These are phyloP conservation scores for Neomorphus geoffroyi DNA, from an alignment of 2,797 vertebrate species.

Conservation along the genomic window DNA sequence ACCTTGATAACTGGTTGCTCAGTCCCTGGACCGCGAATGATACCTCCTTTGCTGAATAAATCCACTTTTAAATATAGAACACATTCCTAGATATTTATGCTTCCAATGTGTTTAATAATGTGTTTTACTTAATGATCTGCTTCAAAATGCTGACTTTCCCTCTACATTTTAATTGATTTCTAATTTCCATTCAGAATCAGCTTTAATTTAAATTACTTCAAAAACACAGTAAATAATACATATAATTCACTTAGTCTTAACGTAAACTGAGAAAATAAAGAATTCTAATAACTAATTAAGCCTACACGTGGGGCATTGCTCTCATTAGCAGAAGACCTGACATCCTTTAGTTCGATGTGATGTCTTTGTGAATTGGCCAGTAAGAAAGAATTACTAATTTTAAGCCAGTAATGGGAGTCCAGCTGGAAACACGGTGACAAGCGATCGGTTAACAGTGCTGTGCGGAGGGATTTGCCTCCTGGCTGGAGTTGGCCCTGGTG, in stretches of 20 bases:
- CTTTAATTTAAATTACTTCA: constrained; percentile 26
- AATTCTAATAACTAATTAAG: neutral
- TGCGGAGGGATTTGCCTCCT: neutral
- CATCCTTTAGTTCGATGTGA: neutral
- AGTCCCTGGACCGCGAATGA: neutral
- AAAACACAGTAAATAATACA: constrained; percentile 41
- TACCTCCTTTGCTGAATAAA: constrained; percentile 5
- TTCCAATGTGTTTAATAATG: neutral
- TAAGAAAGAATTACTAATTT: neutral
- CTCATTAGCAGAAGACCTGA: rapidly evolving
- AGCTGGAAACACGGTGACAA: rapidly evolving
- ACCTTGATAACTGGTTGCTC: constrained; percentile 31
- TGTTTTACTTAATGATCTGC: constrained; percentile 43
- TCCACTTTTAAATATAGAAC: constrained; percentile 8
- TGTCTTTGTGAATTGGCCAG: rapidly evolving
- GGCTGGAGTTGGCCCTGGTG: neutral
- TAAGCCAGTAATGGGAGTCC: neutral
- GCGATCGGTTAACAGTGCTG: rapidly evolving
- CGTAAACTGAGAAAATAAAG: constrained; percentile 14
- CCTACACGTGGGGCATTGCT: neutral
- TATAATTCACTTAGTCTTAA: neutral
- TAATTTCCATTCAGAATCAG: constrained; percentile 37
- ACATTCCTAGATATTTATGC: neutral
- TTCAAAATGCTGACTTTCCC: neutral
- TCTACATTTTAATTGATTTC: constrained; percentile 32